Conservation (phyloP, 2,113 vertebrate genomes). For the Mungos mungo region DNA sequence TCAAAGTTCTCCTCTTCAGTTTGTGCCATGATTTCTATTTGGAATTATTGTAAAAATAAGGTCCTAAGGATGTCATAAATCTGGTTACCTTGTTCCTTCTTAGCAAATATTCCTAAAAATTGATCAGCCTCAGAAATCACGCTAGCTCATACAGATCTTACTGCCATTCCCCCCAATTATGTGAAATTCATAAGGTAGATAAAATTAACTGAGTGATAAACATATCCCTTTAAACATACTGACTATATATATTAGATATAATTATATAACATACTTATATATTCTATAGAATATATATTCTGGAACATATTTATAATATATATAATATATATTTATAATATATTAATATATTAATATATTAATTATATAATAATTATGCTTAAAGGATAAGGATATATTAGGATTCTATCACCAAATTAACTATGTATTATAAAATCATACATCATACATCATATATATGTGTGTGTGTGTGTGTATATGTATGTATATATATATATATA, state of each 20-base stretch:
- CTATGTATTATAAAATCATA: background rate
- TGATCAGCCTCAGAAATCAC: background rate
- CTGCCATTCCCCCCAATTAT: background rate
- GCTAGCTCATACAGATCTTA: background rate
- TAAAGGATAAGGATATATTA: background rate
- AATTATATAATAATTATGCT: background rate
- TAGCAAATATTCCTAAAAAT: slow-evolving; percentile 2
- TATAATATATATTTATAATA: background rate
- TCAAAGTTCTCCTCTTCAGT: background rate
- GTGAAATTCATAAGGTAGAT: background rate
- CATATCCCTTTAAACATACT: background rate
- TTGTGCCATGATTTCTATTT: slow-evolving; percentile 19
- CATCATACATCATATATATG: no score
- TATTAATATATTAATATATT: background rate
- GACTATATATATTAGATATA: background rate
- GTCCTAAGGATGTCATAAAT: background rate
- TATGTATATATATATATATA: no score
- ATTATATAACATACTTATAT: background rate
- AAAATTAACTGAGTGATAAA: background rate
- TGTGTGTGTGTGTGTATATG: no score
- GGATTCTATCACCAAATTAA: background rate
- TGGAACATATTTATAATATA: background rate
- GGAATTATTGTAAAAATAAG: slow-evolving; percentile 13
- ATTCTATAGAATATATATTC: background rate
- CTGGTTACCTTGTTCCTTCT: background rate